Conservation (phyloP, 2,888 invertebrate genomes). For the Eupithecia inturbata region DNA sequence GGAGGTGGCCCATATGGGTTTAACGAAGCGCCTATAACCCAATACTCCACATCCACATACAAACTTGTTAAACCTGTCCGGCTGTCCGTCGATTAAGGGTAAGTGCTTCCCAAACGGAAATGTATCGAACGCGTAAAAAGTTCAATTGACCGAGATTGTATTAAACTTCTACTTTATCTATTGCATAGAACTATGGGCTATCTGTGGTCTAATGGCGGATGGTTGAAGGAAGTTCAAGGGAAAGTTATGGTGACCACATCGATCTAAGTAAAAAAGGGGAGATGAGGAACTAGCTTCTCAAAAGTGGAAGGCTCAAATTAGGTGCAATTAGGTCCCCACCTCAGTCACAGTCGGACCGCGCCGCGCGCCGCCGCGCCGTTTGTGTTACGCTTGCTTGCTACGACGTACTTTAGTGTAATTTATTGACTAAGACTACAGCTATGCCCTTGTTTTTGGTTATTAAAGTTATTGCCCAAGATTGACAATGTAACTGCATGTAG, state of each 20-base stretch:
- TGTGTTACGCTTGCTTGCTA: too few relatives aligned
- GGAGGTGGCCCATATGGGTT: background rate
- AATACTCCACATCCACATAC: slow-evolving; percentile 61
- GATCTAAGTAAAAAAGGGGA: too few relatives aligned
- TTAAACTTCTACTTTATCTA: slow-evolving; percentile 12
- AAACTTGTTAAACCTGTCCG: slow-evolving; percentile 56
- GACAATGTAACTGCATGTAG: too few relatives aligned
- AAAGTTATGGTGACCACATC: slow-evolving; percentile 29
- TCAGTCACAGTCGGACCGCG: too few relatives aligned
- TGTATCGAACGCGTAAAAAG: slow-evolving; percentile 29
- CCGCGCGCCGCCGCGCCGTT: too few relatives aligned
- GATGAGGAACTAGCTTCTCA: too few relatives aligned
- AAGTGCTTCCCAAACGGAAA: slow-evolving; percentile 48
- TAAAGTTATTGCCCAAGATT: too few relatives aligned
- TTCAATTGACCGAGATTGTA: slow-evolving; percentile 30
- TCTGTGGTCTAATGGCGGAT: slow-evolving; percentile 21
- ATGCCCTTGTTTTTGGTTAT: too few relatives aligned
- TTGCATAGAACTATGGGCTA: slow-evolving; percentile 8
- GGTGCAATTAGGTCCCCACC: too few relatives aligned
- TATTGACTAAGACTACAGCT: too few relatives aligned
- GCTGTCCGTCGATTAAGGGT: slow-evolving; percentile 59
- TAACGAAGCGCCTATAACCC: slow-evolving; percentile 50
- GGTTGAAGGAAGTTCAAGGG: slow-evolving; percentile 26
- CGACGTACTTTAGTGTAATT: too few relatives aligned
- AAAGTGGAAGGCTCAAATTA: too few relatives aligned